A percentile compares a stretch with the other conserved stretches of the same genome.
These are phyloP conservation scores for Matsumyia berberina DNA, from an alignment of 2,888 invertebrate species.

Conservation along the genomic window DNA sequence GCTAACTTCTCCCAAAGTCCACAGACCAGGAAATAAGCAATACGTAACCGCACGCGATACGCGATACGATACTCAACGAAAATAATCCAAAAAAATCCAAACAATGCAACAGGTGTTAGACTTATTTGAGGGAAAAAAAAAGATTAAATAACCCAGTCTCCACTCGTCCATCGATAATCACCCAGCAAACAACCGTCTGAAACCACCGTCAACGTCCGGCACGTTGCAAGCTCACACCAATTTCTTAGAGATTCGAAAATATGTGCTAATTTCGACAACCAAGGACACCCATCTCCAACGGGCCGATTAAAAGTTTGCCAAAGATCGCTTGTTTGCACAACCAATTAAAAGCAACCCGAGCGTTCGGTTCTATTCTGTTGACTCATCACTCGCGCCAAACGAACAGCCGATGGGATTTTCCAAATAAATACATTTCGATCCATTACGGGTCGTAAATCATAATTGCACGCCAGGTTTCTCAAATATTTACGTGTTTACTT, in stretches of 20 bases:
- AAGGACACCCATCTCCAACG: not conserved
- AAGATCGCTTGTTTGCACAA: constrained; percentile 10
- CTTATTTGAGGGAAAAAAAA: not conserved
- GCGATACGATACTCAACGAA: too few relatives aligned
- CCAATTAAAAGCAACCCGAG: constrained; percentile 3
- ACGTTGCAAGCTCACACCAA: not conserved
- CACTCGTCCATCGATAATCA: not conserved
- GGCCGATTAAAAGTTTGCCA: not conserved
- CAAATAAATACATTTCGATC: constrained; percentile 12
- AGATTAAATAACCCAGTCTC: not conserved
- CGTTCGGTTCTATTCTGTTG: constrained; percentile 28
- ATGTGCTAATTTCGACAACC: constrained; percentile 5
- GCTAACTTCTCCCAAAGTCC: too few relatives aligned
- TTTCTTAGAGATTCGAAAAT: not conserved
- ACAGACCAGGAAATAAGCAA: too few relatives aligned
- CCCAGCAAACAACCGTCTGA: not conserved
- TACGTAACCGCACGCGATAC: too few relatives aligned
- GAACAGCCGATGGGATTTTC: constrained; percentile 18
- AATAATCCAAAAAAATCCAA: not conserved
- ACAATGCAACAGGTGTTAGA: not conserved
- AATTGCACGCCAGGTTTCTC: constrained; percentile 4
- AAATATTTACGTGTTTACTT: constrained; percentile 52
- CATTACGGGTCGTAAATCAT: constrained; percentile 22
- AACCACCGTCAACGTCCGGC: not conserved
- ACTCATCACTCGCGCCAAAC: not conserved